Percentiles rank a stretch among this genome's conserved stretches.
These are phyloP conservation scores for Linnaemya vulpina DNA, from an alignment of 2,888 invertebrate species.

Conservation along the genomic window DNA sequence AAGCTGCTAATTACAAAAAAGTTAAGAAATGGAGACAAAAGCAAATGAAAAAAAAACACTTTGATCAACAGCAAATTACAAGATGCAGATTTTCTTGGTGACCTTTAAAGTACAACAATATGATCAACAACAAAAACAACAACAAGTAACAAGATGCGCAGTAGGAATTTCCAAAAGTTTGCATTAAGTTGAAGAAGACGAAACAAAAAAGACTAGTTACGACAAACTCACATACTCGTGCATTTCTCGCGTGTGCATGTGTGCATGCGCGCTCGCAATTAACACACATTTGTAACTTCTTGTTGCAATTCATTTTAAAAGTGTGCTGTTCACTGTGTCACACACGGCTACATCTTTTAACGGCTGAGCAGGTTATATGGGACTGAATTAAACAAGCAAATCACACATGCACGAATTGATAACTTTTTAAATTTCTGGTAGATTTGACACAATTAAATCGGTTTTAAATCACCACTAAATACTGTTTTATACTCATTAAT, in stretches of 20 bases:
- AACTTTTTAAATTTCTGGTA: too few relatives aligned
- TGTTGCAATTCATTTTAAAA: slow-evolving; percentile 29
- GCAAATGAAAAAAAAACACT: neutral
- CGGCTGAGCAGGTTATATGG: neutral
- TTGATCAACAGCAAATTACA: slow-evolving; percentile 24
- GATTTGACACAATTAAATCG: too few relatives aligned
- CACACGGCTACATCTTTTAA: slow-evolving; percentile 14
- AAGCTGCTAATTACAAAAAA: neutral
- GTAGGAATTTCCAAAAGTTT: slow-evolving; percentile 29
- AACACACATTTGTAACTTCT: slow-evolving; percentile 55
- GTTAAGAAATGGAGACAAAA: neutral
- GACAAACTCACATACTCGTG: slow-evolving; percentile 18
- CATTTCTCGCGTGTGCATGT: neutral
- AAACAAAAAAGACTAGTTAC: slow-evolving; percentile 10
- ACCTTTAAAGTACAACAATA: slow-evolving; percentile 57
- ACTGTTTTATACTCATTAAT: too few relatives aligned
- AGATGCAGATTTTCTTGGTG: slow-evolving; percentile 60
- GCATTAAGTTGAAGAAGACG: slow-evolving; percentile 1
- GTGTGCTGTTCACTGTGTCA: slow-evolving; percentile 25
- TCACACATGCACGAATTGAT: too few relatives aligned
- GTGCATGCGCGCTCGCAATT: slow-evolving; percentile 20
- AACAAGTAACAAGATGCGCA: slow-evolving; percentile 12
- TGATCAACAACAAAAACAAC: slow-evolving; percentile 16
- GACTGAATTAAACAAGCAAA: too few relatives aligned
- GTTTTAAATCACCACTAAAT: too few relatives aligned